phyloP scores from a whole-genome alignment of 35 echinoderm and acorn worm species.

The Hemicentrotus pulcherrimus region DNA sequence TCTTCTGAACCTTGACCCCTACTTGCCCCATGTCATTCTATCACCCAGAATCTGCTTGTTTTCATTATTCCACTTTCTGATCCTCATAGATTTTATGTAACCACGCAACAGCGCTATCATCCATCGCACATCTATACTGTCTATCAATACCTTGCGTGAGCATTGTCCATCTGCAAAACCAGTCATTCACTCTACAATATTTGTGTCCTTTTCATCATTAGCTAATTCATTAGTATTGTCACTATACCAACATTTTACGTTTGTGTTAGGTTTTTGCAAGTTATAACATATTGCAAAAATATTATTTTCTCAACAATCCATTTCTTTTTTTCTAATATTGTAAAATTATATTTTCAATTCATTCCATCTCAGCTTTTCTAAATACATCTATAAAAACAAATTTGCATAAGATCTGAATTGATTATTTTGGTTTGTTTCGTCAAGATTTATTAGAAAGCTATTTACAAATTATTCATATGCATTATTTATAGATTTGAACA shows the following conservation, averaged over 20 bases:
- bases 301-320: background rate
- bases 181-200: background rate
- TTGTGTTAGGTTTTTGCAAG: background rate
- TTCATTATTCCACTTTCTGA: slow-evolving; percentile 15
- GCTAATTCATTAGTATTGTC: background rate
- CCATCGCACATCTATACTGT: background rate
- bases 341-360: no score
- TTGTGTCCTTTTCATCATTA: background rate
- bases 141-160: background rate
- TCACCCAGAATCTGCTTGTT: slow-evolving; percentile 20
- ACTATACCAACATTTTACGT: background rate
- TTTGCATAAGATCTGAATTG: no score
- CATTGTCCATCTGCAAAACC: background rate
- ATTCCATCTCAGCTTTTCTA: no score
- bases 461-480: no score
- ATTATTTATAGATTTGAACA: no score
- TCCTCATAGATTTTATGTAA: background rate
- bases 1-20: slow-evolving; percentile 8
- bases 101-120: background rate
- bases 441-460: no score
- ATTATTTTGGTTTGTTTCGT: no score
- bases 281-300: background rate
- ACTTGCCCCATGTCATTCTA: slow-evolving; percentile 35
- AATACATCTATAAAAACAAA: no score
- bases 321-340: background rate